A percentile compares a stretch with the other conserved stretches of the same genome.
Conservation (phyloP, 2,113 vertebrate genomes). For the Chionis minor region DNA sequence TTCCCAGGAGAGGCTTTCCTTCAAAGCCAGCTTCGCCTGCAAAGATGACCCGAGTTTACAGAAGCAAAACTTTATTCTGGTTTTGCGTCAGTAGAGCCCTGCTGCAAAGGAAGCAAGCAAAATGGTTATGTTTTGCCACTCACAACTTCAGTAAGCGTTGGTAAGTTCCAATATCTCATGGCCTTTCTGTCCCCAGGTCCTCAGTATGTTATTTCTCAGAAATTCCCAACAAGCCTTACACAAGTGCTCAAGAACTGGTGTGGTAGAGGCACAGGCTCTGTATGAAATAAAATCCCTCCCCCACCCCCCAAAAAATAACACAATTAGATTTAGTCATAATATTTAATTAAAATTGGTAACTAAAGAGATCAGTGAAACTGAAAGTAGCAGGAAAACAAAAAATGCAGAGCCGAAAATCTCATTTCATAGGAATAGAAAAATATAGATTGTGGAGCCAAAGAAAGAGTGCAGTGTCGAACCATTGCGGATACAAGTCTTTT, state of each 20-base stretch:
- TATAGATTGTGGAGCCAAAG: not conserved
- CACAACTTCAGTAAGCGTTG: not conserved
- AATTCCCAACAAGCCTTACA: not conserved
- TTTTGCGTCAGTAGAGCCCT: not conserved
- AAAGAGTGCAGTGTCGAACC: not conserved
- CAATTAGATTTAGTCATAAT: not conserved
- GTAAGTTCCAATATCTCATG: not conserved
- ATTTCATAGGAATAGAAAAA: not conserved
- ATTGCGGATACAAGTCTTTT: not conserved
- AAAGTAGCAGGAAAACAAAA: not conserved
- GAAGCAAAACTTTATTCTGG: not conserved
- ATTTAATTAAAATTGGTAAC: not conserved
- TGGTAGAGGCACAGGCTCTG: not conserved
- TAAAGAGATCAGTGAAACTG: not conserved
- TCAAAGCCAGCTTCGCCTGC: not conserved
- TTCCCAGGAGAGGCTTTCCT: not conserved
- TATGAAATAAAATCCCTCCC: not conserved
- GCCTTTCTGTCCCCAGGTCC: not conserved
- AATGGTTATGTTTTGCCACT: not conserved
- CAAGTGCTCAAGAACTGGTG: not conserved
- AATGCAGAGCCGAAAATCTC: not conserved
- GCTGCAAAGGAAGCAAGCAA: not conserved
- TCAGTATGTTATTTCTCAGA: not conserved
- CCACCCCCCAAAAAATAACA: not conserved
- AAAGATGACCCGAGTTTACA: not conserved